Percentiles rank a stretch among this genome's conserved stretches.
phyloP scores from a whole-genome alignment of 53 echinoderm and acorn worm genomes.

The Temnopleurus reevesii region DNA sequence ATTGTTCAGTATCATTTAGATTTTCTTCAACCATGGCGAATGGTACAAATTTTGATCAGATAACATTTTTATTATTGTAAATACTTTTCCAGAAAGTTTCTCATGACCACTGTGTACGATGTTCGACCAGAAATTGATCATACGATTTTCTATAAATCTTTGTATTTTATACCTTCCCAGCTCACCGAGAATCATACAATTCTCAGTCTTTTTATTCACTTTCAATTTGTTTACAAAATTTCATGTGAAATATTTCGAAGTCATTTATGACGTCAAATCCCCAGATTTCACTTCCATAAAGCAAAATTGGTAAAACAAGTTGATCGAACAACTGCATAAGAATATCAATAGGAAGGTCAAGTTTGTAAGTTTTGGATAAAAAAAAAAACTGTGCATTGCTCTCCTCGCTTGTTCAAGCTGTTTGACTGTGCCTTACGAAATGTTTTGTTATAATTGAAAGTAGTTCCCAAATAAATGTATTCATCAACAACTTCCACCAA shows the following conservation, averaged over 20 bases:
- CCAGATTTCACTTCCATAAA: neutral
- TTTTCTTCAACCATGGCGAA: neutral
- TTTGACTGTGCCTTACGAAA: neutral
- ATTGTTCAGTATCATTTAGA: neutral
- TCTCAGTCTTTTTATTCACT: neutral
- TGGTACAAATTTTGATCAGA: neutral
- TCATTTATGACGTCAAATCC: neutral
- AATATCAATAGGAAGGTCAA: neutral
- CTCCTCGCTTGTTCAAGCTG: neutral
- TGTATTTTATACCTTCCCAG: neutral
- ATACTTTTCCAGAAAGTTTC: neutral
- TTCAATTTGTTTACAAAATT: neutral
- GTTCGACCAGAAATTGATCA: neutral
- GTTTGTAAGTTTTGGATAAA: neutral
- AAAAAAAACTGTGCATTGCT: neutral
- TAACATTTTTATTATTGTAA: neutral
- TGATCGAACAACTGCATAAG: neutral
- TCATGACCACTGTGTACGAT: neutral
- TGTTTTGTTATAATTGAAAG: constrained; percentile 1
- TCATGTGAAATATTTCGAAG: neutral
- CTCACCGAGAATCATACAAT: neutral
- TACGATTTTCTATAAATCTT: neutral
- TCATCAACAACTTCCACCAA: neutral
- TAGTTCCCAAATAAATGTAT: neutral
- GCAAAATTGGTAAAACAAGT: constrained; percentile 19